Base-by-base conservation (phyloP, 2,888 invertebrate genomes). In the Nebria brevicollis region DNA sequence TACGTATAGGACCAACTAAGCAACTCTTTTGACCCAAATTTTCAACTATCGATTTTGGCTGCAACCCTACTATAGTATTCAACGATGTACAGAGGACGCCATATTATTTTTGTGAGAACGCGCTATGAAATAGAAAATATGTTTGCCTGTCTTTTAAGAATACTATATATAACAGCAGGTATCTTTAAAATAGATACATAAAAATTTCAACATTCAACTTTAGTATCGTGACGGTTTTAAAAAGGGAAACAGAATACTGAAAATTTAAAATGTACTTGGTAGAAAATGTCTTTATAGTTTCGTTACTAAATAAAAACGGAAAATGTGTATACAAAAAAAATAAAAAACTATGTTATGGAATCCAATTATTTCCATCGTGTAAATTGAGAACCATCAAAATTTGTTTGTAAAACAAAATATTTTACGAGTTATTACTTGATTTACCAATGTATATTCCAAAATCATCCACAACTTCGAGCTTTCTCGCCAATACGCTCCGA, bases 11-110 rank as follows among this genome's bases (percentile, higher is more conserved):
- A 7, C 54, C 13, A 54, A 54, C 54, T 54, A 54, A 7, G 8
- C 54, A 54, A 54, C 54, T 54, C 54, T 54, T 54, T 54, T 54
- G 54, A 54, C 54, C 54, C 54, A 54, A 54, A 54, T 54, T 54
- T 54, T 54, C 54, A 54, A 54, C 54, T 54, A 54, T 54, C 54
- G 54, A 54, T 54, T 54, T 54, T 54, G 54, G 54, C 54, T 11
- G 54, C 54, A 54, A 54, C 54, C 54, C 54, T 54, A 54, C 54
- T 54, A 8, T 54, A 54, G 54, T 54, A 54, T 54, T 54, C 54
- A 54, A 54, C 54, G 54, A 54, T 7, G 54, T 54, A 54, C 54
- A 54, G 54, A 54, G 54, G 54, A 54, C 54, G 54, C 54, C 54
- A 54, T 54, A 54, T 54, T 54, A 54, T 54, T 54, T 54, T 54